Conservation (phyloP, 2,113 vertebrate species). For the Dryoscopus gambensis region DNA sequence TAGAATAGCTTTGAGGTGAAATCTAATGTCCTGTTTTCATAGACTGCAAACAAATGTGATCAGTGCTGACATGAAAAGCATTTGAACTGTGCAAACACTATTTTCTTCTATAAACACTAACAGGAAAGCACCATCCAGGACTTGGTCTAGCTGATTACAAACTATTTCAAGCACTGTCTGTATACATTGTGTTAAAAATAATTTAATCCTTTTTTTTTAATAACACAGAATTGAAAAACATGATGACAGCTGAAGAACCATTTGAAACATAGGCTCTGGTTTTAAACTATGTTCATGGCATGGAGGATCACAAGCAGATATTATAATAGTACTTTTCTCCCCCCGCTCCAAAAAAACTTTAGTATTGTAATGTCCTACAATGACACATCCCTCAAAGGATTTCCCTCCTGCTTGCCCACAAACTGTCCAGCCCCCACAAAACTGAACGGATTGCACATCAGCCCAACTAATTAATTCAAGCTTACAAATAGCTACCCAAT, state of each 20-base stretch:
- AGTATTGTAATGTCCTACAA: neutral
- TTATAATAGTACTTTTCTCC: neutral
- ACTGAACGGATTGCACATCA: neutral
- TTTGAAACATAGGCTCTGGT: neutral
- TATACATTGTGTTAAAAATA: neutral
- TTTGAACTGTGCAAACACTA: neutral
- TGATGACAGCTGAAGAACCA: neutral
- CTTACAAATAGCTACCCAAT: constrained; percentile 33
- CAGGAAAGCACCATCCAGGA: neutral
- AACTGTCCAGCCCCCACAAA: constrained; percentile 50
- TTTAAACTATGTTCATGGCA: neutral
- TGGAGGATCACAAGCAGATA: neutral
- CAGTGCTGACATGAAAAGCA: neutral
- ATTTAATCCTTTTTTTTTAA: neutral
- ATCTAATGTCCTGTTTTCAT: neutral
- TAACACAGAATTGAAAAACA: neutral
- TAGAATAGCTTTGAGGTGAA: neutral
- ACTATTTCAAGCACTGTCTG: neutral
- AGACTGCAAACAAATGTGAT: neutral
- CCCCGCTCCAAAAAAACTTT: neutral
- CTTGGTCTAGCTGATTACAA: neutral
- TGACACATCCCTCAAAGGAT: constrained; percentile 18
- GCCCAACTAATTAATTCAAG: constrained; percentile 39
- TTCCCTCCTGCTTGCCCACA: constrained; percentile 41
- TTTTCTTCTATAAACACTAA: neutral